These are phyloP conservation scores for Parambassis ranga DNA, from an alignment of 2,797 vertebrate species.

Conservation along the genomic window DNA sequence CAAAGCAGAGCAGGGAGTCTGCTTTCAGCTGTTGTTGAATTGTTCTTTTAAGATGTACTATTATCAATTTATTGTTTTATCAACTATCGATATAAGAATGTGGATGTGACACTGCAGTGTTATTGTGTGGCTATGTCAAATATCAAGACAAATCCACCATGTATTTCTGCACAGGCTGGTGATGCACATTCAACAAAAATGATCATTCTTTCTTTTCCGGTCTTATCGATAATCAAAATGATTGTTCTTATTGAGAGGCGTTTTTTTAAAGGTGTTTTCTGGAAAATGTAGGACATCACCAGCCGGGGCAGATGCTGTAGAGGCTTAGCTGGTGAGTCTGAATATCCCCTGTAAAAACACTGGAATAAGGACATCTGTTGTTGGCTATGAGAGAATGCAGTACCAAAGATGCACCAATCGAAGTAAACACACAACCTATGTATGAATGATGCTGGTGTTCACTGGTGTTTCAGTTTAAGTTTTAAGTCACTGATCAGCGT, in stretches of 20 bases:
- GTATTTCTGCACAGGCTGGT: not conserved
- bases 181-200: not conserved
- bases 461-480: slow-evolving; percentile 1
- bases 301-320: not conserved
- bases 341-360: not conserved
- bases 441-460: slow-evolving; percentile 7
- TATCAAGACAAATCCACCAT: not conserved
- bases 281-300: not conserved
- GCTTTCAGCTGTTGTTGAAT: not conserved
- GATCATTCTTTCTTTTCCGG: too few species aligned
- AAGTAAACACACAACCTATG: slow-evolving; percentile 13
- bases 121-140: not conserved
- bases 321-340: not conserved
- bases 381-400: slow-evolving; percentile 2
- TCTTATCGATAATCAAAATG: too few species aligned
- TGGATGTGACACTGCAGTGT: not conserved
- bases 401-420: slow-evolving; percentile 56
- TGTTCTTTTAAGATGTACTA: too few species aligned
- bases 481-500: not conserved
- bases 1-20: not conserved
- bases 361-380: slow-evolving; percentile 6
- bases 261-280: too few species aligned
- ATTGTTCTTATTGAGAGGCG: too few species aligned
- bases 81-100: too few species aligned
- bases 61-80: too few species aligned